Evolutionary conservation across 2,888 invertebrate species (phyloP), one percentile per base, ranked within the genome.

Genomic region (Leptinotarsa tumamoca): DNA sequence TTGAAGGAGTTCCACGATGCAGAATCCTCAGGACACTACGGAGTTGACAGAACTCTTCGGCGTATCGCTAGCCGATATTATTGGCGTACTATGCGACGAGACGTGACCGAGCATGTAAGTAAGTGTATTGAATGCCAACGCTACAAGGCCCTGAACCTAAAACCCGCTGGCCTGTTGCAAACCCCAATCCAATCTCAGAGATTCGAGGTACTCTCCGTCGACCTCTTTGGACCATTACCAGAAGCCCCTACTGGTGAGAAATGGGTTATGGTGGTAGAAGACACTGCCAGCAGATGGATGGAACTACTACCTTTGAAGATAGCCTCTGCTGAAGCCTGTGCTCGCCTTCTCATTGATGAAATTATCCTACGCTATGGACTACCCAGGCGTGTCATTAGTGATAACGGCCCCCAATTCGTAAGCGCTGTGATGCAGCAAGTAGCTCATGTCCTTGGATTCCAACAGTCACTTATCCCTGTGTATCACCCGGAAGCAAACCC

Each of bases 281-380:
- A 84, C 67, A 77, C 77, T 2, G 80, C 84, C 33, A 78, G 81
- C 18, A 77, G 77, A 61, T 85, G 83, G 80, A 79, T 84, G 17
- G 84, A 85, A 72, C 54, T 67, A 13, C 71, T 74, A 21, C 74
- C 74, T 17, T 58, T 78, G 43, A 17, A 27, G 33, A 33, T 33
- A 33, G 33, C 33, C 33, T 78, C 73, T 27, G 78, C 80, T 14
- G 74, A 74, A 72, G 72, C 83, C 52, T 69, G 81, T 80, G 82
- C 82, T 13, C 49, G 68, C n/a, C 73, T 58, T 1, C 78, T 85
- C 43, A 75, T 84, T 17, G 76, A 83, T 43, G 83, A 85, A 73
- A 73, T 84, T 27, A 77, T 83, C n/a, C 76, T 83, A 10, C 78
- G 87, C 3, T 87, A 83, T 79, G 87, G 87, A 1, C 58, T 82